A percentile compares a stretch with the other conserved stretches of the same genome.
These are phyloP conservation scores for Mesembrinibis cayennensis DNA, from an alignment of 2,113 vertebrate genomes.

Conservation along the genomic window DNA sequence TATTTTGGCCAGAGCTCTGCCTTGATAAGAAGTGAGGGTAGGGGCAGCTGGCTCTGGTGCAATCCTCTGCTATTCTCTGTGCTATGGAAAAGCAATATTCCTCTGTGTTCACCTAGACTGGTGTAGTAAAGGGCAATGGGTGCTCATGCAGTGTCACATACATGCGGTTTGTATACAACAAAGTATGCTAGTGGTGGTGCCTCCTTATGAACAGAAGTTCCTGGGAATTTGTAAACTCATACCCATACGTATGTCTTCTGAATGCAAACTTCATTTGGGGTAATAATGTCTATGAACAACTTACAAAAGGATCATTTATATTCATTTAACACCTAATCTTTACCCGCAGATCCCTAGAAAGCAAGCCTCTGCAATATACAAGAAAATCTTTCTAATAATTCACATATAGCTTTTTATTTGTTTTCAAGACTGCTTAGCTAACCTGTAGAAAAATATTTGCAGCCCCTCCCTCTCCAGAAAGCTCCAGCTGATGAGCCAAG, in stretches of 20 bases:
- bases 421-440: neutral
- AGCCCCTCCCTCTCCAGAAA: slow-evolving; percentile 53
- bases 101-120: neutral
- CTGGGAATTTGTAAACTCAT: neutral
- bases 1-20: neutral
- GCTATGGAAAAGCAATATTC: neutral
- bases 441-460: slow-evolving; percentile 58
- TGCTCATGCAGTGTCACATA: neutral
- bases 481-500: slow-evolving; percentile 67
- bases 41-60: neutral
- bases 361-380: neutral
- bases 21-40: neutral
- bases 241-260: neutral
- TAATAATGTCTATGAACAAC: neutral
- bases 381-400: slow-evolving; percentile 33
- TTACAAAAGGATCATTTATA: neutral
- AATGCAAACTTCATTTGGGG: neutral
- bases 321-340: neutral
- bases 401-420: slow-evolving; percentile 14
- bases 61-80: neutral
- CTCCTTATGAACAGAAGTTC: neutral
- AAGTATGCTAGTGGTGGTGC: neutral
- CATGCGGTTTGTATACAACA: accelerated
- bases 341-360: neutral
- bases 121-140: accelerated